Evolutionary conservation across 2,113 vertebrate genomes (phyloP).

Genomic region (Ictalurus furcatus): DNA sequence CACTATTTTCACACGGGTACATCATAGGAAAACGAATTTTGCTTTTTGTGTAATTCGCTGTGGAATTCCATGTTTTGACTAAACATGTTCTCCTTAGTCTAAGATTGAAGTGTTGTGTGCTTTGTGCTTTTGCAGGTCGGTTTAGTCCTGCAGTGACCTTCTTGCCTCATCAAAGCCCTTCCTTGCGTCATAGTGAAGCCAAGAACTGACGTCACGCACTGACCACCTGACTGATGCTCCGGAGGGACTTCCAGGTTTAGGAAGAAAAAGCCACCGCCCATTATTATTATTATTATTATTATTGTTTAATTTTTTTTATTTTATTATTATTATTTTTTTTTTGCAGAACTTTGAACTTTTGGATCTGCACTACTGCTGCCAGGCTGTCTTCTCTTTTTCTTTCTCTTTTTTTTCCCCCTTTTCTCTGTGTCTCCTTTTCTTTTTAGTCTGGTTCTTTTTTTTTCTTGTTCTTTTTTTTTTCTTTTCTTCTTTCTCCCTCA

Average conservation of each 20-base stretch:
- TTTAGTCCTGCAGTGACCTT: slow-evolving; percentile 91
- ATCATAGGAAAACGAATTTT: background rate
- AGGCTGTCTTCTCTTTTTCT: slow-evolving; percentile 51
- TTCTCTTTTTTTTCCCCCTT: background rate
- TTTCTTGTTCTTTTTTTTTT: slow-evolving; percentile 42
- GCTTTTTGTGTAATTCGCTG: background rate
- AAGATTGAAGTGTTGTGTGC: background rate
- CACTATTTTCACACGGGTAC: background rate
- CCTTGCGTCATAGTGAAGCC: slow-evolving; percentile 64
- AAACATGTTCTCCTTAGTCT: background rate
- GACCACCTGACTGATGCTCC: slow-evolving; percentile 69
- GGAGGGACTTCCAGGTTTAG: slow-evolving; percentile 70
- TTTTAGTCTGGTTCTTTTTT: slow-evolving; percentile 32
- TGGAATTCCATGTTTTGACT: background rate
- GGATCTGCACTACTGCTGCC: slow-evolving; percentile 75
- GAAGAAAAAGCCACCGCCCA: slow-evolving; percentile 67
- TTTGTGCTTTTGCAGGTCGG: slow-evolving; percentile 77
- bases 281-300: slow-evolving; percentile 67
- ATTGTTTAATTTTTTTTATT: slow-evolving; percentile 53
- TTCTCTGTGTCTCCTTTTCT: background rate
- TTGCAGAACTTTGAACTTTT: slow-evolving; percentile 67
- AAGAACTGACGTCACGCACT: slow-evolving; percentile 64
- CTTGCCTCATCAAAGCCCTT: slow-evolving; percentile 33
- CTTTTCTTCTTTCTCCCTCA: slow-evolving; percentile 40
- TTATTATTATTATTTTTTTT: slow-evolving; percentile 60